These are phyloP conservation scores for Muricea muricata DNA, from an alignment of 92 coral and sea anemone species.

Conservation along the genomic window DNA sequence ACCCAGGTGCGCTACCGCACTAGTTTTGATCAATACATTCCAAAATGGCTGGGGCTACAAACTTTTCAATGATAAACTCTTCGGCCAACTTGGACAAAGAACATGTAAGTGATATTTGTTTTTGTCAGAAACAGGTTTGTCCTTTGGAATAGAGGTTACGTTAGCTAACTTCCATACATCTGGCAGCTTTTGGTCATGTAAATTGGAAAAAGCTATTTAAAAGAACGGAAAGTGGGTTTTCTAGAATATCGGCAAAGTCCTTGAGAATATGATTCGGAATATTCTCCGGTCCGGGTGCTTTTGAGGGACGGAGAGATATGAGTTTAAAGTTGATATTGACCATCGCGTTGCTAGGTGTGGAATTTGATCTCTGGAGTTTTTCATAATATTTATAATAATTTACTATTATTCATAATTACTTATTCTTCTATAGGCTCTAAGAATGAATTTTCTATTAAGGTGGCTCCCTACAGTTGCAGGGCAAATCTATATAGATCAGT, in stretches of 20 bases:
- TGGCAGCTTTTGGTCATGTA: constrained; percentile 9
- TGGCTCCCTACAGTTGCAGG: no score
- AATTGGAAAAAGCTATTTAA: not conserved
- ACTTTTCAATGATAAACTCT: constrained; percentile 1
- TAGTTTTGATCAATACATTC: constrained; percentile 2
- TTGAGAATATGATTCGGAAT: not conserved
- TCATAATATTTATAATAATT: no score
- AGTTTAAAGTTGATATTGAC: no score
- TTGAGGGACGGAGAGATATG: no score
- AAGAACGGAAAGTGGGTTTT: not conserved
- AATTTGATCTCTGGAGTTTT: no score
- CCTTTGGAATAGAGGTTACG: constrained; percentile 21
- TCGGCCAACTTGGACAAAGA: not conserved
- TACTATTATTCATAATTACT: no score
- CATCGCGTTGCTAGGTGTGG: no score
- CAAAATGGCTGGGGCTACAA: constrained; percentile 3
- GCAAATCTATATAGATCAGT: no score
- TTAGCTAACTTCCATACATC: constrained; percentile 23
- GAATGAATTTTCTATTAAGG: no score
- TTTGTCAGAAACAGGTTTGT: constrained; percentile 25
- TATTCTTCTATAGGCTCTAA: no score
- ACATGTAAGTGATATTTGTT: not conserved
- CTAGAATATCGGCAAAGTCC: not conserved
- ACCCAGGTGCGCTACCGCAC: not conserved
- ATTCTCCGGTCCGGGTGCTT: no score